These are phyloP conservation scores for Carduelis carduelis DNA, from an alignment of 2,797 vertebrate genomes.

Conservation along the genomic window DNA sequence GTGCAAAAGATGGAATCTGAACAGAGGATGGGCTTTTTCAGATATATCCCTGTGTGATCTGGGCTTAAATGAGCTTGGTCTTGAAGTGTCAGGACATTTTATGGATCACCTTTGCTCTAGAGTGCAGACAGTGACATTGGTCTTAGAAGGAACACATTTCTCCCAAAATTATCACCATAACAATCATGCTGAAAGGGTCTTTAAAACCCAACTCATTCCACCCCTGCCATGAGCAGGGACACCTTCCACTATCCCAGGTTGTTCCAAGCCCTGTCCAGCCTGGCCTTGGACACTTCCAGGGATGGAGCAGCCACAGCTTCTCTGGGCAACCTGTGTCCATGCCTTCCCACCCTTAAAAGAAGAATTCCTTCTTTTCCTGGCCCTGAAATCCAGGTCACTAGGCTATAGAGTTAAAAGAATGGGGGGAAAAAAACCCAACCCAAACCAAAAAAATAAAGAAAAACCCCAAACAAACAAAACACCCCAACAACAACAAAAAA, in stretches of 20 bases:
- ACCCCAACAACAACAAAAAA: neutral
- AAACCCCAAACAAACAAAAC: neutral
- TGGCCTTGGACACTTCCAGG: neutral
- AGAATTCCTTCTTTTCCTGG: neutral
- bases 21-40: neutral
- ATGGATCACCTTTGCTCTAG: neutral
- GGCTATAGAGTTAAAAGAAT: neutral
- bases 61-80: neutral
- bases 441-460: neutral
- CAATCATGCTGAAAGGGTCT: neutral
- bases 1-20: neutral
- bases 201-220: neutral
- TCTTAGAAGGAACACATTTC: neutral
- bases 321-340: neutral
- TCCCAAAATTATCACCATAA: neutral
- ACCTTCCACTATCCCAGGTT: accelerated
- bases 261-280: accelerated
- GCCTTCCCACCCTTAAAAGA: accelerated
- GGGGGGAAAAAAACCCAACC: neutral
- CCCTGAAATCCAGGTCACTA: neutral
- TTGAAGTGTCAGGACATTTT: neutral
- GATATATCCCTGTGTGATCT: neutral
- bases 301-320: neutral
- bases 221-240: neutral
- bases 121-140: neutral